These are phyloP conservation scores for Anastrepha ludens DNA, from an alignment of 1,140 invertebrate genomes.

Conservation along the genomic window DNA sequence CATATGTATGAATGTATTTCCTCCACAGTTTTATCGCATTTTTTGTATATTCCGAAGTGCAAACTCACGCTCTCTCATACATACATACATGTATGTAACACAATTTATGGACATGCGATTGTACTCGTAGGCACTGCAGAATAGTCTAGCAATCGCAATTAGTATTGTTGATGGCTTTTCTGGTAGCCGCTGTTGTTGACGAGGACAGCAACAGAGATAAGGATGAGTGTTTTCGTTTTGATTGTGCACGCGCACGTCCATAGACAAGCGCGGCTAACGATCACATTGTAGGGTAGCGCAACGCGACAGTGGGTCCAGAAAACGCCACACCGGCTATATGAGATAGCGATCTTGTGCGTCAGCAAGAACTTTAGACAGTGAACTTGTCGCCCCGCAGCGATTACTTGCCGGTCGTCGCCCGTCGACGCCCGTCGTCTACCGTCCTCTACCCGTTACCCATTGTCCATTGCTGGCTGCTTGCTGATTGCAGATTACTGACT, in stretches of 20 bases:
- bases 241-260: constrained; percentile 29
- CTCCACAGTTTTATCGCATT: no score
- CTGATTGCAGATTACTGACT: not conserved
- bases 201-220: constrained; percentile 33
- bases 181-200: constrained; percentile 3
- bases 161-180: constrained; percentile 17
- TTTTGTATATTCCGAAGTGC: no score
- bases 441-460: not conserved
- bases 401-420: constrained; percentile 3
- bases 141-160: not conserved
- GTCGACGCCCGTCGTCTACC: not conserved
- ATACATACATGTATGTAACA: not conserved
- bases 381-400: constrained; percentile 25
- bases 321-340: constrained; percentile 36
- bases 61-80: no score
- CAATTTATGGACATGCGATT: not conserved
- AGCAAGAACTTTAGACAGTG: constrained; percentile 50
- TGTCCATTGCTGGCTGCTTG: not conserved
- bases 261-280: not conserved
- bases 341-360: constrained; percentile 49
- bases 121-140: not conserved
- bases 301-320: not conserved
- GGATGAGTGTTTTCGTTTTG: constrained; percentile 34
- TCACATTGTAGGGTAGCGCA: not conserved
- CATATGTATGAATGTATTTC: not conserved